phyloP scores from a whole-genome alignment of 1,140 invertebrate genomes.

The Papilio dardanus region DNA sequence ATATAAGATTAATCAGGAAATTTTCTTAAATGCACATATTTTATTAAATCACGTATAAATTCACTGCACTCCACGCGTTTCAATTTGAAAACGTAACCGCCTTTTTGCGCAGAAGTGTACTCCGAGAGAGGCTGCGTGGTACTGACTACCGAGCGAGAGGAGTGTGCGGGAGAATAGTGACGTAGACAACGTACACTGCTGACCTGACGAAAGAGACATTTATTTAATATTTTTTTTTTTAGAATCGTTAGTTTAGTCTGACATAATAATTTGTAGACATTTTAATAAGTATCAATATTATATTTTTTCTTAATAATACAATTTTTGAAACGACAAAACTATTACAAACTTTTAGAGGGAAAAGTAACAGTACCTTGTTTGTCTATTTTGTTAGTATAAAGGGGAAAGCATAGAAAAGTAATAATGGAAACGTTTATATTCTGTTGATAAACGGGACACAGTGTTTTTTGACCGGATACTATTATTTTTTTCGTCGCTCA shows the following conservation, averaged over 20 bases:
- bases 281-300: background rate
- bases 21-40: background rate
- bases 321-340: too few relatives aligned
- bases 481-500: background rate
- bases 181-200: slow-evolving; percentile 26
- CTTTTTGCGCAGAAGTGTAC: background rate
- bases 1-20: background rate
- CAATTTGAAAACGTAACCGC: background rate
- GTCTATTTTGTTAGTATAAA: too few relatives aligned
- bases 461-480: background rate
- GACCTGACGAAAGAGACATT: too few relatives aligned
- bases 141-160: slow-evolving; percentile 30
- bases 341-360: too few relatives aligned
- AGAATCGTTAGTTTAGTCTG: background rate
- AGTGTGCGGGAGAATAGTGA: slow-evolving; percentile 32
- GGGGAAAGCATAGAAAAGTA: too few relatives aligned
- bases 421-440: too few relatives aligned
- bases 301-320: too few relatives aligned
- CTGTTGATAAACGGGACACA: background rate
- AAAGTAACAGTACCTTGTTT: too few relatives aligned
- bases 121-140: slow-evolving; percentile 25
- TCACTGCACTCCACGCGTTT: slow-evolving; percentile 27
- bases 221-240: too few relatives aligned
- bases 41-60: background rate
- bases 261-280: background rate